phyloP scores from a whole-genome alignment of 2,888 invertebrate genomes.

The Crepidodera aurea region DNA sequence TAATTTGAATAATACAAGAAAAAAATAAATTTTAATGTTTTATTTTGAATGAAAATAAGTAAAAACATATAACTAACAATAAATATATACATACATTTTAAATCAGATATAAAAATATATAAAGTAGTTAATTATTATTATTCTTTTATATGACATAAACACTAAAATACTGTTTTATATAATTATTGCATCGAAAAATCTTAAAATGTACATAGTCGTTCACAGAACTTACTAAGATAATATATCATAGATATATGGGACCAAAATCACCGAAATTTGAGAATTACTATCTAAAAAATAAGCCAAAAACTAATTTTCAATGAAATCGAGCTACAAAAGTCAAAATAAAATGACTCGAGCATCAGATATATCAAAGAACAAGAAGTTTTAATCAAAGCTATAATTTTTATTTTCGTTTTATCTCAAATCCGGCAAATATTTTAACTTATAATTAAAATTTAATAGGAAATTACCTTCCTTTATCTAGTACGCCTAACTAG shows the following conservation, averaged over 20 bases:
- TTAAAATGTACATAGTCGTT: slow-evolving; percentile 65
- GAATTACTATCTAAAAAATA: slow-evolving; percentile 39
- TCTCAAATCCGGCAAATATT: slow-evolving; percentile 57
- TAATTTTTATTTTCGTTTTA: not conserved
- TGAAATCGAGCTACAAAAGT: slow-evolving; percentile 52
- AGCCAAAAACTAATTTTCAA: slow-evolving; percentile 30
- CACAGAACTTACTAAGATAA: slow-evolving; percentile 93
- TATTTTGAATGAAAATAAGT: too few species aligned
- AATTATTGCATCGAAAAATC: not conserved
- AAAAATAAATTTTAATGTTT: too few species aligned
- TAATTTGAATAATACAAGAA: too few species aligned
- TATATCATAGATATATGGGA: slow-evolving; percentile 99
- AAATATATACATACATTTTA: too few species aligned
- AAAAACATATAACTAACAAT: too few species aligned
- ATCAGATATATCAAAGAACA: slow-evolving; percentile 36
- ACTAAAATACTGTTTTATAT: not conserved
- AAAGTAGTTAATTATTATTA: too few species aligned
- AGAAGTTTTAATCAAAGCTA: not conserved
- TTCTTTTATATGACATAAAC: too few species aligned
- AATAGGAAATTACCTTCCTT: slow-evolving; percentile 66
- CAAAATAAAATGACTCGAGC: slow-evolving; percentile 48
- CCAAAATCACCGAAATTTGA: slow-evolving; percentile 66
- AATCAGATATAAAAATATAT: too few species aligned
- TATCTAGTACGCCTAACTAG: slow-evolving; percentile 44
- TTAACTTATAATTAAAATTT: slow-evolving; percentile 54